Evolutionary conservation across 2,888 invertebrate genomes (phyloP), one percentile per base, ranked within the genome.

Genomic region (Drosophila rubida): DNA sequence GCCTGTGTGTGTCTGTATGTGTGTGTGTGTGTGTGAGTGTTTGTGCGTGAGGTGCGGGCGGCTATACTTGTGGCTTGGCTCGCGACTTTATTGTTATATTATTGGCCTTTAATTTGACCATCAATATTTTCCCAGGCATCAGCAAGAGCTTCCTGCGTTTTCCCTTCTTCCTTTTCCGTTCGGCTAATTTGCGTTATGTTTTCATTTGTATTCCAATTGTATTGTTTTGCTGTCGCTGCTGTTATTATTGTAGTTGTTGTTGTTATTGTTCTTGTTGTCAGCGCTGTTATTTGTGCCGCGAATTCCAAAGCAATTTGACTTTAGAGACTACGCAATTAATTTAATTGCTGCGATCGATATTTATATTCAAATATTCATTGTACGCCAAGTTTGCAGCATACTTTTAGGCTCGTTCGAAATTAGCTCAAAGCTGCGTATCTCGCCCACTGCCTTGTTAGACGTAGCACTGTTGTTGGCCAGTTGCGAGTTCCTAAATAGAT

Each of bases 91-190:
- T 85, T 75, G 80, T 78, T 85, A 69, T 85, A 78, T 80, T 82
- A 85, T 85, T 80, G 83, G 72, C 86, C 82, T 82, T 82, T 85
- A 82, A 83, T 85, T 85, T 85, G 73, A 75, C 80, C 83, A 75
- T 80, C 75, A 82, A 79, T 68, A 75, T 73, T 77, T 75, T 78
- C 57, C 65, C 63, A 64, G 65, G 73, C 69, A 75, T 69, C 70
- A 77, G 39, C 65, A 49, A 44, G 64, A 62, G 44, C 57, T 69
- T 69, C 42, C 72, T 53, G 9, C 63, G 42, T 16, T 37, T 49
- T 62, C 39, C 14, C 14, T 9, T 11, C 30, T 2, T 11, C 41
- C 37, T 49, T 39, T 66, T 39, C 23, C 62, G 51, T 63, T 64
- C 68, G 58, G 63, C 82, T 82, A 82, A 80, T 80, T 80, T 80